phyloP scores from a whole-genome alignment of 2,888 invertebrate genomes.

The Lasioglossum marginatum region DNA sequence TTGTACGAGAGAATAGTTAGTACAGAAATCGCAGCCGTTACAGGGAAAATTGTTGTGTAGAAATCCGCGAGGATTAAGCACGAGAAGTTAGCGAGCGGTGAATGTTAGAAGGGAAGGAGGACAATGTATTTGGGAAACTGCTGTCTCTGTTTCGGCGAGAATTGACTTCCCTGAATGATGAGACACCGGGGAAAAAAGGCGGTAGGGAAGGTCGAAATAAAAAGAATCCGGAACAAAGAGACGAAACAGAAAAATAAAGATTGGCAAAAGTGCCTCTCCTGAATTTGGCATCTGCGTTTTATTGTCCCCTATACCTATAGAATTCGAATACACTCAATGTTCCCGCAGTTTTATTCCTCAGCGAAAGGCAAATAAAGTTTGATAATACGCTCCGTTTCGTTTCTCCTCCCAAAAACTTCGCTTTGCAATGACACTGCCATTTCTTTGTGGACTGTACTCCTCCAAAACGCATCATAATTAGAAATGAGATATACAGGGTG shows the following conservation, averaged over 20 bases:
- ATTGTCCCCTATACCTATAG: slow-evolving; percentile 42
- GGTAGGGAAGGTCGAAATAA: slow-evolving; percentile 35
- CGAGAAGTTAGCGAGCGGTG: not conserved
- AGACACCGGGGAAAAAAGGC: slow-evolving; percentile 35
- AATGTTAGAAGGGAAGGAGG: not conserved
- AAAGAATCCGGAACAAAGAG: slow-evolving; percentile 37
- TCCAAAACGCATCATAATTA: not conserved
- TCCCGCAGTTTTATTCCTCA: slow-evolving; percentile 24
- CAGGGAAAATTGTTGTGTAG: not conserved
- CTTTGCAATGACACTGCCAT: slow-evolving; percentile 35
- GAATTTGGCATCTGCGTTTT: slow-evolving; percentile 59
- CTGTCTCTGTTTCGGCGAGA: slow-evolving; percentile 24
- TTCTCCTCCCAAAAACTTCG: slow-evolving; percentile 25
- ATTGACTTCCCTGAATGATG: slow-evolving; percentile 51
- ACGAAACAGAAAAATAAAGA: slow-evolving; percentile 50
- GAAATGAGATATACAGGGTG: too few relatives aligned
- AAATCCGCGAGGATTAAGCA: not conserved
- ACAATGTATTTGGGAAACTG: slow-evolving; percentile 9
- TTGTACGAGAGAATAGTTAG: not conserved
- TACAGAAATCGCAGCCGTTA: not conserved
- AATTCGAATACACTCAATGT: slow-evolving; percentile 32
- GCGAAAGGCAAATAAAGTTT: slow-evolving; percentile 44
- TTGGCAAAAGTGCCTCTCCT: slow-evolving; percentile 52
- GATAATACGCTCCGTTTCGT: slow-evolving; percentile 41
- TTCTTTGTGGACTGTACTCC: slow-evolving; percentile 9